Evolutionary conservation across 2,113 vertebrate species (phyloP).

Genomic region (Balaeniceps rex): DNA sequence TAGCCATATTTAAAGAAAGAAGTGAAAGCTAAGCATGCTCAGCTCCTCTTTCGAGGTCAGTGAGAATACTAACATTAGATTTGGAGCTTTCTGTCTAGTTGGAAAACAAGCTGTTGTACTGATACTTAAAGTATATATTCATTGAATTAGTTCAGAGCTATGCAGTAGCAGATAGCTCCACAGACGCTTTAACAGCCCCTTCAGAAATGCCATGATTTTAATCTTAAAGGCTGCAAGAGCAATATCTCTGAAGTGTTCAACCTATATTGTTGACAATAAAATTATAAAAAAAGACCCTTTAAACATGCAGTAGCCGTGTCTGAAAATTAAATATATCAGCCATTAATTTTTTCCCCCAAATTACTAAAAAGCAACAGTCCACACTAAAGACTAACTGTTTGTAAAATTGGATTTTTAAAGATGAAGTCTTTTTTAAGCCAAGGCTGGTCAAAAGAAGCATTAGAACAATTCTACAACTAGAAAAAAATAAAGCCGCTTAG

Average conservation of each 20-base stretch:
- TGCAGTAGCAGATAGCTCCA: not conserved
- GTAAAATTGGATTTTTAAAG: slow-evolving; percentile 75
- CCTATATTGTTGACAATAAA: slow-evolving; percentile 19
- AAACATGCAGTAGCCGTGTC: not conserved
- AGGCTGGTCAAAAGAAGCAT: not conserved
- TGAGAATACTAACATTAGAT: not conserved
- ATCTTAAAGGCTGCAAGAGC: not conserved
- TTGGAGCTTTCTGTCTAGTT: not conserved
- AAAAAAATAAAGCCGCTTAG: slow-evolving; percentile 3
- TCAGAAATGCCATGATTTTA: slow-evolving; percentile 16
- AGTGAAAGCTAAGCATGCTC: not conserved
- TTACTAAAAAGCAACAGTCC: slow-evolving; percentile 73
- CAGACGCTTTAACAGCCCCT: not conserved
- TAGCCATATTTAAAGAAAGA: not conserved
- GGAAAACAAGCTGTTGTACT: not conserved
- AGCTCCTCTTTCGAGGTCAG: not conserved
- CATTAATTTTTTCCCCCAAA: slow-evolving; percentile 57
- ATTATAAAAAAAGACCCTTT: not conserved
- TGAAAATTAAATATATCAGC: slow-evolving; percentile 48
- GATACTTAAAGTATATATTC: not conserved
- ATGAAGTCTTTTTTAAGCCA: slow-evolving; percentile 42
- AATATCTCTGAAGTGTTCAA: not conserved
- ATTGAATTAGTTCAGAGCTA: not conserved
- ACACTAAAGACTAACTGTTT: slow-evolving; percentile 72
- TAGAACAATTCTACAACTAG: not conserved